Evolutionary conservation across 2,888 invertebrate genomes (phyloP), one percentile per base, ranked within the genome.

Genomic region (Synanthedon tipuliformis): DNA sequence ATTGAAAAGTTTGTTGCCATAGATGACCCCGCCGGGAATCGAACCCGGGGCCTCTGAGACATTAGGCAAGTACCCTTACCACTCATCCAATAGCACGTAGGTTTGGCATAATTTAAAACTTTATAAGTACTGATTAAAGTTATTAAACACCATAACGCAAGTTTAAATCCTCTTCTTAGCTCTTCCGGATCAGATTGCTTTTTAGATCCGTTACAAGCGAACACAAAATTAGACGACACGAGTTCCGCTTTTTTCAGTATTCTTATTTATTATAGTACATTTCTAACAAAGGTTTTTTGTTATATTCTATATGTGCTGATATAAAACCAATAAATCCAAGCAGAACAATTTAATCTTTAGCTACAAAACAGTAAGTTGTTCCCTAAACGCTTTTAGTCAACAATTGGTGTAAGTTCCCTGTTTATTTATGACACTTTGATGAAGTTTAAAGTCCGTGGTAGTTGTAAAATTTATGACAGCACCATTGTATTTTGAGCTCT

Each of bases 381-480:
- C 48, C 40, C 54, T 60, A 66, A 64, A 59, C 59, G 60, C 59
- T 62, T 52, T 54, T 57, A 62, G 58, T 58, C 59, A 56, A 61
- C 53, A 60, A 66, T 63, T 56, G 57, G 57, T 59, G 59, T 61
- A 58, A 61, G 59, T 64, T 68, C 66, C 27, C 69, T 71, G 65
- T 69, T 73, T 78, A 73, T 76, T 80, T 76, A 78, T 68, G 65
- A 65, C 68, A 68, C 71, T 80, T 80, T 76, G 75, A 77, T 75
- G 71, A 76, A 80, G 68, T 79, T 78, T 76, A 68, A 75, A 75
- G 69, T 73, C 73, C 70, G 75, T 66, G 61, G 62, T 60, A 45
- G 65, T 59, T 68, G 72, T 80, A 73, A 78, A 80, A 73, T 75
- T 69, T 72, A 68, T 60, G 63, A 61, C 60, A 49, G 52, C 54